phyloP scores from a whole-genome alignment of 2,113 vertebrate species.

The Charina bottae region DNA sequence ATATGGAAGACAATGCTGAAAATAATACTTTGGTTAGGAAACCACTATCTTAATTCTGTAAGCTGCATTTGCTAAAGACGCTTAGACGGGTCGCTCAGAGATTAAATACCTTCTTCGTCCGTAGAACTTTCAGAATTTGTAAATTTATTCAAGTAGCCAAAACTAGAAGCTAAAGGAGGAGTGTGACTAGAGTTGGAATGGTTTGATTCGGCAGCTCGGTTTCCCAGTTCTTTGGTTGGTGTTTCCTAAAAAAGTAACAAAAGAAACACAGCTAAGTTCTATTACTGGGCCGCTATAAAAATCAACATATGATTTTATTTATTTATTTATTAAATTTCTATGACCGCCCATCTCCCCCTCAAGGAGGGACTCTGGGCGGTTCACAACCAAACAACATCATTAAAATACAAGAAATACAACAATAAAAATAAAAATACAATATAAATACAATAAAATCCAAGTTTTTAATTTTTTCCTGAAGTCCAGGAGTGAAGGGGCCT shows the following conservation, averaged over 20 bases:
- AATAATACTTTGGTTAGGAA: too few species aligned
- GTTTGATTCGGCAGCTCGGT: conserved; percentile 73
- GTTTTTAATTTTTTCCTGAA: too few species aligned
- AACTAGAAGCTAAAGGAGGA: conserved; percentile 67
- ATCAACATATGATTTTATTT: too few species aligned
- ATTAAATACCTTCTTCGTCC: conserved; percentile 90
- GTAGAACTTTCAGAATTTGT: conserved; percentile 95
- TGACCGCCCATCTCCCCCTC: too few species aligned
- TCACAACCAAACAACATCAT: too few species aligned
- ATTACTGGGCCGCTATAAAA: too few species aligned
- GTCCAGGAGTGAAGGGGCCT: too few species aligned
- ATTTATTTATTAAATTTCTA: too few species aligned
- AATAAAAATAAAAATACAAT: too few species aligned
- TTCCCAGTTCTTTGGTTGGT: conserved; percentile 92
- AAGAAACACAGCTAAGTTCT: neutral
- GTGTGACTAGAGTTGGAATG: conserved; percentile 75
- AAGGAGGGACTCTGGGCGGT: too few species aligned
- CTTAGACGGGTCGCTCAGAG: neutral
- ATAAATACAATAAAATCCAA: too few species aligned
- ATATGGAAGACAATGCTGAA: neutral
- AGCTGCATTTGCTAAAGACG: neutral
- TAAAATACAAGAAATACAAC: too few species aligned
- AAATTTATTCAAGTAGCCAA: conserved; percentile 83
- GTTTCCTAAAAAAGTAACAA: conserved; percentile 83
- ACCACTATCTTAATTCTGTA: neutral